phyloP scores from a whole-genome alignment of 2,797 vertebrate genomes.

The Tragopan temminckii region DNA sequence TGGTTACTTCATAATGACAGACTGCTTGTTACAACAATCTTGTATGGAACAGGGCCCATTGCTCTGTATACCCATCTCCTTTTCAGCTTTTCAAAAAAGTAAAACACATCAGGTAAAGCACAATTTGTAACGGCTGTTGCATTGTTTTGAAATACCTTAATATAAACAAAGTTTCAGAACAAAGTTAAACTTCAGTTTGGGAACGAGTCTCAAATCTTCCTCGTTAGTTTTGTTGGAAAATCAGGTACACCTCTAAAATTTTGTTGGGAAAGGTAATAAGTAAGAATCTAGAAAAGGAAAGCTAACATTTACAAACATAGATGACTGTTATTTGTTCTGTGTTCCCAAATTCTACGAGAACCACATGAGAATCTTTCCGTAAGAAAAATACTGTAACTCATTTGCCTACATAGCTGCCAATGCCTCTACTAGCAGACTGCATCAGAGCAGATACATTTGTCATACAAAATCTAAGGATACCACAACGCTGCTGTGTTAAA shows the following conservation, averaged over 20 bases:
- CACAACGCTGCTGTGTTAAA: neutral
- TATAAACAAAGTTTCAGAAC: neutral
- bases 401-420: neutral
- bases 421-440: neutral
- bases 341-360: neutral
- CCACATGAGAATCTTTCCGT: neutral
- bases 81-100: neutral
- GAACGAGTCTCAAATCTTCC: neutral
- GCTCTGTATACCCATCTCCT: fast-evolving
- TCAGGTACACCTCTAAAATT: neutral
- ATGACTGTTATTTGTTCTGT: neutral
- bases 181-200: neutral
- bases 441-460: neutral
- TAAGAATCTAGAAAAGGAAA: neutral
- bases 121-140: neutral
- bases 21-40: neutral
- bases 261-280: neutral
- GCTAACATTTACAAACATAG: neutral
- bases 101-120: neutral
- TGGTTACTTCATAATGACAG: neutral
- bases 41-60: neutral
- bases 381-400: neutral
- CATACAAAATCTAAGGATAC: neutral
- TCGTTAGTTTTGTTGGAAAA: neutral
- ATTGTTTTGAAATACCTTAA: neutral